These are phyloP conservation scores for Dendroctonus valens DNA, from an alignment of 1,140 invertebrate species.

Conservation along the genomic window DNA sequence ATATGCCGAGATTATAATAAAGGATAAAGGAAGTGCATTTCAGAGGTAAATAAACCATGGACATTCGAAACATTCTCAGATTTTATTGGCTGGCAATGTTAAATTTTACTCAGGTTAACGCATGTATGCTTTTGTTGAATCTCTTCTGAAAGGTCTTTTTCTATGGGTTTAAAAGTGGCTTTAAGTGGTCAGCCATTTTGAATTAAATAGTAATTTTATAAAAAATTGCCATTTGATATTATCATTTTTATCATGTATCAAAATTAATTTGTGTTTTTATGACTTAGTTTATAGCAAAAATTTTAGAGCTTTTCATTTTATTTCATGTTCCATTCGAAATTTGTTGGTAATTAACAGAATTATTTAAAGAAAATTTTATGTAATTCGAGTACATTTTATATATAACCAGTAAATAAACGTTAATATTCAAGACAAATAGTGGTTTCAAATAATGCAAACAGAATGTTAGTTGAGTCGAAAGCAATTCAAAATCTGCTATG, in stretches of 20 bases:
- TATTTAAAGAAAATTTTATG: no score
- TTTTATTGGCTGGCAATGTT: background rate
- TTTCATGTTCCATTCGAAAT: no score
- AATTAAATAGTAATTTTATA: background rate
- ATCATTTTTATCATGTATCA: background rate
- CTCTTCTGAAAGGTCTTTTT: background rate
- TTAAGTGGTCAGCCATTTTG: background rate
- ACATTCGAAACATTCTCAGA: slow-evolving; percentile 4
- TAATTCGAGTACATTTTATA: no score
- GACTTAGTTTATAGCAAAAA: no score
- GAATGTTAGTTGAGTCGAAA: no score
- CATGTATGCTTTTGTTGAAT: background rate
- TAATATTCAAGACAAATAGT: no score
- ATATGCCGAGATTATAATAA: slow-evolving; percentile 19
- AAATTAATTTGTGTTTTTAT: no score
- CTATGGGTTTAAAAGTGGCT: slow-evolving; percentile 3
- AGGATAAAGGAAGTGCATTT: slow-evolving; percentile 14
- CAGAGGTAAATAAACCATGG: slow-evolving; percentile 28
- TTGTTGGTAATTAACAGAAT: no score
- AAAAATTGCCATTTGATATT: background rate
- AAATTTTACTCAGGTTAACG: background rate
- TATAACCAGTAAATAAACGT: no score
- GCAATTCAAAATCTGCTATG: no score
- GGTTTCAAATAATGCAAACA: no score
- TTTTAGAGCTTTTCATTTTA: no score